Conservation (phyloP, 2,888 invertebrate species). For the Parthenolecanium corni region DNA sequence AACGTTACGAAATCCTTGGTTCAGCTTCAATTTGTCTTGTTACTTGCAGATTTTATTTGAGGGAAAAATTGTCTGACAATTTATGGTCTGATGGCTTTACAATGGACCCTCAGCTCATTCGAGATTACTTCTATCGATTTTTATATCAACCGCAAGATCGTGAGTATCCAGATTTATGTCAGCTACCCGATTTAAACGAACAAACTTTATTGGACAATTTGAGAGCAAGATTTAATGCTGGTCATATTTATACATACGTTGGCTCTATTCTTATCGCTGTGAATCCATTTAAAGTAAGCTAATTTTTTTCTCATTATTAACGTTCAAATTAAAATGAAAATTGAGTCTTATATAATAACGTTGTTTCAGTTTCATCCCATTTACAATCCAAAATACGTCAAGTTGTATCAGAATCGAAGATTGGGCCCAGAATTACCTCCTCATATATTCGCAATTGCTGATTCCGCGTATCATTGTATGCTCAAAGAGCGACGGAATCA, state of each 20-base stretch:
- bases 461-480: constrained; percentile 90
- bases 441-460: constrained; percentile 92
- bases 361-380: constrained; percentile 75
- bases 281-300: constrained; percentile 62
- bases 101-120: constrained; percentile 81
- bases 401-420: constrained; percentile 84
- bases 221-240: constrained; percentile 72
- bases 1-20: too few species aligned
- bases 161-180: constrained; percentile 91
- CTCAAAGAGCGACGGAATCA: constrained; percentile 77
- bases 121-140: constrained; percentile 83
- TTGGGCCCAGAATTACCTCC: constrained; percentile 86
- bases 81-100: constrained; percentile 79
- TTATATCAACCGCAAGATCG: constrained; percentile 83
- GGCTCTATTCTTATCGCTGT: constrained; percentile 91
- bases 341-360: background rate
- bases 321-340: too few species aligned
- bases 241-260: constrained; percentile 92
- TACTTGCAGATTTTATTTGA: constrained; percentile 65
- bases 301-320: background rate
- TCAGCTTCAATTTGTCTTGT: too few species aligned
- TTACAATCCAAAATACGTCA: constrained; percentile 94
- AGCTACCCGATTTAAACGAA: constrained; percentile 88
- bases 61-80: constrained; percentile 72
- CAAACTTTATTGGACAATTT: constrained; percentile 84